These are phyloP conservation scores for Rhynchopsitta pachyrhyncha DNA, from an alignment of 2,113 vertebrate species.

Conservation along the genomic window DNA sequence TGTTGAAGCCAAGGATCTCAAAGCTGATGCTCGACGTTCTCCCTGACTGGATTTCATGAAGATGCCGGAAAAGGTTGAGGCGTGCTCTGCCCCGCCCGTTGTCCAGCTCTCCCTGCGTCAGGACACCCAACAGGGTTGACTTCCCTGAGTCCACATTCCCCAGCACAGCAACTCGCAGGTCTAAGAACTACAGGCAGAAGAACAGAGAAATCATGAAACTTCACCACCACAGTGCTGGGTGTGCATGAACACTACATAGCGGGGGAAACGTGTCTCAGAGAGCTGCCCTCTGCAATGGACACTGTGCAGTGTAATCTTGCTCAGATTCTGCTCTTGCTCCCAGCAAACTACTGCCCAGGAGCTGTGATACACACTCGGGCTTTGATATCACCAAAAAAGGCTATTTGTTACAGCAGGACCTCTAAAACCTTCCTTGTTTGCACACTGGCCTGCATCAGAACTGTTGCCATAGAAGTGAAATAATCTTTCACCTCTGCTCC, in stretches of 20 bases:
- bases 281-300: background rate
- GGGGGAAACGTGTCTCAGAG: background rate
- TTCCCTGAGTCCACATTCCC: constrained; percentile 98
- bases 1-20: constrained; percentile 97
- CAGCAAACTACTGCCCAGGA: background rate
- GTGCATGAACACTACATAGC: background rate
- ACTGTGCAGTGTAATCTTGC: background rate
- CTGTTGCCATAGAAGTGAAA: background rate
- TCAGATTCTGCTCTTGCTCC: background rate
- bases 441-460: background rate
- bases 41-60: constrained; percentile 98
- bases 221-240: background rate
- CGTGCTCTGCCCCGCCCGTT: constrained; percentile 93
- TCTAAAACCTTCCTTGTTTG: background rate
- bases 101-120: constrained; percentile 97
- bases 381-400: background rate
- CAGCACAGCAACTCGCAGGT: constrained; percentile 94
- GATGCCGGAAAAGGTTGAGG: constrained; percentile 97
- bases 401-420: background rate
- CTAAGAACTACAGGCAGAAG: constrained; percentile 84
- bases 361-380: background rate
- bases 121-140: constrained; percentile 93
- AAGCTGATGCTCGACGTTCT: constrained; percentile 98
- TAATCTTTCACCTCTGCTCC: background rate
- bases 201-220: background rate